phyloP scores from a whole-genome alignment of 2,113 vertebrate genomes.

The Corythaeola cristata region DNA sequence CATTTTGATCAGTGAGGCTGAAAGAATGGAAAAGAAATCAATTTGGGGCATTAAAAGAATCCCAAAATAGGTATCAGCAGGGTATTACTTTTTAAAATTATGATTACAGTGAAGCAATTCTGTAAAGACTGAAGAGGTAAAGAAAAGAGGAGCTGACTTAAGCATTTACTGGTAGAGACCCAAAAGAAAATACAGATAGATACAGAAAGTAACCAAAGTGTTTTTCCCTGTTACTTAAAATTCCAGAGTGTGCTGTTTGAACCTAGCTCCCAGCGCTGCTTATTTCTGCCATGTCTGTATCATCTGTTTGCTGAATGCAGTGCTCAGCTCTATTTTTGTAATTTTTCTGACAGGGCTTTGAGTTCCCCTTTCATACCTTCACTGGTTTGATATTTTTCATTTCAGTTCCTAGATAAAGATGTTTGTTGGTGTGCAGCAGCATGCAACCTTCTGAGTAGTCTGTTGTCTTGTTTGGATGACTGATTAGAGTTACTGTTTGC shows the following conservation, averaged over 20 bases:
- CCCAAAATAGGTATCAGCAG: background rate
- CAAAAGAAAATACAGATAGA: background rate
- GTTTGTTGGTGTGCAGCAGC: conserved; percentile 35
- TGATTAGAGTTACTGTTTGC: conserved; percentile 32
- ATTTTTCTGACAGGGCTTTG: conserved; percentile 29
- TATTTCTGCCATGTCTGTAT: conserved; percentile 7
- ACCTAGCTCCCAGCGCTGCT: conserved; percentile 37
- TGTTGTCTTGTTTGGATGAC: conserved; percentile 33
- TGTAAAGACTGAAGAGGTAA: background rate
- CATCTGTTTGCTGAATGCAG: conserved; percentile 36
- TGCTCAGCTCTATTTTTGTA: conserved; percentile 52
- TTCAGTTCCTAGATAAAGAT: conserved; percentile 47
- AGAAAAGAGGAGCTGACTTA: background rate
- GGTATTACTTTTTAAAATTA: background rate
- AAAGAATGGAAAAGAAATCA: conserved; percentile 1
- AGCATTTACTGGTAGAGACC: background rate
- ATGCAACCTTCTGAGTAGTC: background rate
- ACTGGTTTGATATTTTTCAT: conserved; percentile 42
- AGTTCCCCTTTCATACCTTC: conserved; percentile 43
- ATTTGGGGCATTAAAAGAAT: conserved; percentile 9
- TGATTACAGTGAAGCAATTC: background rate
- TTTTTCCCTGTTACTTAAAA: background rate
- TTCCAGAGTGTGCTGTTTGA: background rate
- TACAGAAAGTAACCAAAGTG: background rate
- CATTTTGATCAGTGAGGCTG: background rate